Base-by-base conservation (phyloP, 2,888 invertebrate genomes). In the Ochropleura leucogaster region DNA sequence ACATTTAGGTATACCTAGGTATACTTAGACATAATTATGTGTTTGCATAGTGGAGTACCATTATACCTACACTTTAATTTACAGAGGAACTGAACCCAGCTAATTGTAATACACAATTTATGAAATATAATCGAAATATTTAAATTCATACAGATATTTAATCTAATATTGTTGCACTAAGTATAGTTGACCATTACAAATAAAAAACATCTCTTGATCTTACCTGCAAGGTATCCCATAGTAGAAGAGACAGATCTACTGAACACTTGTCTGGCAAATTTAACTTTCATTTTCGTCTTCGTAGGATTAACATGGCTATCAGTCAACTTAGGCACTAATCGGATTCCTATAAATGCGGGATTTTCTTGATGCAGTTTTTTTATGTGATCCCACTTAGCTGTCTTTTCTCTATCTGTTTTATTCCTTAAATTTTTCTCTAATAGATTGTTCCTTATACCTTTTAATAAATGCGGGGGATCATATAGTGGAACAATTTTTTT, bases 181-280 rank as follows among this genome's bases (percentile, higher is more conserved):
- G 42, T 53, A 42, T 4, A 66, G 57, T 30, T 30, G 57, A 30
- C 18, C 18, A 4, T 16, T 55, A 46, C 46, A 12, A 59, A n/a
- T n/a, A 30, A 59, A 47, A 68, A 68, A 55, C 6, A 60, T n/a
- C 40, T n/a, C 20, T 40, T 9, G 16, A 30, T 9, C 30, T 71
- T 64, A 71, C 71, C 65, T 65, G 71, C 71, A 46, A 71, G 65
- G 14, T 65, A 72, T 67, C 42, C 57, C 57, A 49, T 72, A 18
- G 68, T 49, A 14, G 20, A 72, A 14, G 68, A 55, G 4, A 47
- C 55, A 44, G 55, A 16, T 66, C 55, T 55, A 40, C 66, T 68
- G 49, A 72, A 72, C 3, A 72, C 59, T 60, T 72, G 59, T 30
- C 59, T 72, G 20, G 68, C 68, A 68, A 68, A 68, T 72, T 68